Conservation (phyloP, 2,113 vertebrate species). For the Malurus cyaneus region DNA sequence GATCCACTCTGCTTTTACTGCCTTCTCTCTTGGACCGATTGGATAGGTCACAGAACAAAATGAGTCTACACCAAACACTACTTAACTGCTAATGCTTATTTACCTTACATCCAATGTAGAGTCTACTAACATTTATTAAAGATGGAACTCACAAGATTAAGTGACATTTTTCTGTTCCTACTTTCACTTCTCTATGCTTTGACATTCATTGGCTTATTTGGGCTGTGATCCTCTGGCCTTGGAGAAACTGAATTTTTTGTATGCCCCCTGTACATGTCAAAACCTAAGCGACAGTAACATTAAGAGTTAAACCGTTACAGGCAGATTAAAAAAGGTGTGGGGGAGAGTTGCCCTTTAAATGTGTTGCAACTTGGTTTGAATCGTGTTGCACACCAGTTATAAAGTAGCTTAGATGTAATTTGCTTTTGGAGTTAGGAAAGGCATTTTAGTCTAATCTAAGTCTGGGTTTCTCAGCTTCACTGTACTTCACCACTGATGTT, state of each 20-base stretch:
- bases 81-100: not conserved
- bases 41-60: not conserved
- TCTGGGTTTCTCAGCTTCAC: not conserved
- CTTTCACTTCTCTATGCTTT: not conserved
- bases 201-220: not conserved
- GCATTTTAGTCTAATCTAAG: not conserved
- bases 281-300: not conserved
- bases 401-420: not conserved
- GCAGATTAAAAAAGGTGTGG: not conserved
- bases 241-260: not conserved
- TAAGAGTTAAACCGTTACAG: not conserved
- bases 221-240: not conserved
- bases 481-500: not conserved
- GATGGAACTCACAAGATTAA: not conserved
- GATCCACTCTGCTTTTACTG: not conserved
- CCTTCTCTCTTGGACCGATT: not conserved
- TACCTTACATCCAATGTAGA: not conserved
- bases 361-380: not conserved
- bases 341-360: not conserved
- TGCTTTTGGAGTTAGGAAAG: not conserved
- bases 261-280: not conserved
- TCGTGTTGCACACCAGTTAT: not conserved
- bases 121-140: not conserved
- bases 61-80: not conserved
- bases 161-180: not conserved